Percentiles rank a stretch among this genome's conserved stretches.
Conservation (phyloP, 2,888 invertebrate genomes). For the Cecidostiba fungosa region DNA sequence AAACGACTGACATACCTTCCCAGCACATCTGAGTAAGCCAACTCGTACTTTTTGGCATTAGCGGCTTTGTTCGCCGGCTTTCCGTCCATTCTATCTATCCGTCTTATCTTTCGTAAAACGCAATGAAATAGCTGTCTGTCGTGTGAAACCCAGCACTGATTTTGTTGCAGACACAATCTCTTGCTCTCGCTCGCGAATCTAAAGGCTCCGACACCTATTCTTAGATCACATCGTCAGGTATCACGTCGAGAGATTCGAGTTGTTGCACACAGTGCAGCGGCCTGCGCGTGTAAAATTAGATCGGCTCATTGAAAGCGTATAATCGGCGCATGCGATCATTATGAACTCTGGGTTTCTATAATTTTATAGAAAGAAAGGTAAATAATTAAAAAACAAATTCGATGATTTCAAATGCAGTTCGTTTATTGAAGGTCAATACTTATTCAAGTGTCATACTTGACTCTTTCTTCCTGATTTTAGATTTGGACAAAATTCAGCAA, state of each 20-base stretch:
- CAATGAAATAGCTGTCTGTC: neutral
- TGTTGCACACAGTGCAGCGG: neutral
- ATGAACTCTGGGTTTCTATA: no score
- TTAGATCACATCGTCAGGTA: conserved; percentile 1
- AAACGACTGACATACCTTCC: conserved; percentile 71
- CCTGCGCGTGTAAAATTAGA: neutral
- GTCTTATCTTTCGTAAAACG: neutral
- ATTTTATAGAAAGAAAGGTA: no score
- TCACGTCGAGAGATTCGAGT: neutral
- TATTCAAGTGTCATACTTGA: no score
- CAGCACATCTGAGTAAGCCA: conserved; percentile 70
- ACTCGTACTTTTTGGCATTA: conserved; percentile 68
- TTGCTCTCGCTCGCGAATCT: neutral
- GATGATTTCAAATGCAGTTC: no score
- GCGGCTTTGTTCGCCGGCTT: neutral
- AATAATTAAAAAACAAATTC: no score
- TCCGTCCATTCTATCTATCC: conserved; percentile 38
- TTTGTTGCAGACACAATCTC: neutral
- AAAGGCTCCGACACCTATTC: neutral
- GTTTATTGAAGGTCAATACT: no score
- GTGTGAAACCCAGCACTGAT: neutral
- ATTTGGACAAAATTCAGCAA: no score
- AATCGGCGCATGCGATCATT: neutral
- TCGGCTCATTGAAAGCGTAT: neutral
- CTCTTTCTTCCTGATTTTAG: no score